A percentile compares a stretch with the other conserved stretches of the same genome.
Conservation (phyloP, 2,113 vertebrate species). For the Nanorana parkeri region DNA sequence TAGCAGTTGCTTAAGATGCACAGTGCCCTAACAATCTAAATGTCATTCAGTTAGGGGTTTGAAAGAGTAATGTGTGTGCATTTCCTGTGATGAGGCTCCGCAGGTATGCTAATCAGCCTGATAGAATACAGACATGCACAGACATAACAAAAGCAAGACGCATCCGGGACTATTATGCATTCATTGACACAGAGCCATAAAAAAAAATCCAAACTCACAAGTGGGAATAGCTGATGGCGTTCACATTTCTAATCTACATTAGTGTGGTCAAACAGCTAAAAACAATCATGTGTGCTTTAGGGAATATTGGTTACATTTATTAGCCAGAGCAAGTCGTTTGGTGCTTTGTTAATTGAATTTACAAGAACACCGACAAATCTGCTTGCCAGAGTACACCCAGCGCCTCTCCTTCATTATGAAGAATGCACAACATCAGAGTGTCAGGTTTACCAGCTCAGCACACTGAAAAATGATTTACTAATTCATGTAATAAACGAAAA, state of each 20-base stretch:
- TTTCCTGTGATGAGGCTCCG: not conserved
- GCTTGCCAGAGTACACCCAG: not conserved
- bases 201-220: not conserved
- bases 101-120: slow-evolving; percentile 1
- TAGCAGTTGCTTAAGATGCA: no score
- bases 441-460: no score
- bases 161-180: not conserved
- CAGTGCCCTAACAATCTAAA: no score
- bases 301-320: slow-evolving; percentile 38
- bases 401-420: not conserved
- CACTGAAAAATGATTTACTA: no score
- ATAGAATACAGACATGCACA: not conserved
- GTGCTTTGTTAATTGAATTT: slow-evolving; percentile 35
- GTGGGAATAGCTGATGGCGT: slow-evolving; percentile 34
- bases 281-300: slow-evolving; percentile 3
- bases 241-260: slow-evolving; percentile 44
- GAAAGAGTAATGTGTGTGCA: not conserved
- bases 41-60: not conserved
- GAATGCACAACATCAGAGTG: not conserved
- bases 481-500: no score
- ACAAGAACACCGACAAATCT: slow-evolving; percentile 17
- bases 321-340: slow-evolving; percentile 24
- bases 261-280: slow-evolving; percentile 25
- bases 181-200: slow-evolving; percentile 22
- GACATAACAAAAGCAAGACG: not conserved